Evolutionary conservation across 2,888 invertebrate genomes (phyloP).

Genomic region (Apomyelois bistriatella): DNA sequence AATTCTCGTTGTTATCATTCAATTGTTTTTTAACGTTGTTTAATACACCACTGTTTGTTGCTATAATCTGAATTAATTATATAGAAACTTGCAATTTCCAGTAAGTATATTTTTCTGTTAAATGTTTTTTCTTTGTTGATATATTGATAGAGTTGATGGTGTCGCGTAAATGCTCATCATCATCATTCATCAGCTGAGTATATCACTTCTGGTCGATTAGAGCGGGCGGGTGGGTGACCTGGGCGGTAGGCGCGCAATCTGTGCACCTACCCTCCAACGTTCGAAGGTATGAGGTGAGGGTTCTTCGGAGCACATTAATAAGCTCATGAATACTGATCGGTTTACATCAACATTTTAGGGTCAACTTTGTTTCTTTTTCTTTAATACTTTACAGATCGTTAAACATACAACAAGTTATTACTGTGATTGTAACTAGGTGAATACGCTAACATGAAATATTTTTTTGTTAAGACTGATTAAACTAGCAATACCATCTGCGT

Average conservation of each 20-base stretch:
- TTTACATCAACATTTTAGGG: slow-evolving; percentile 14
- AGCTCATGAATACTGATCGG: slow-evolving; percentile 68
- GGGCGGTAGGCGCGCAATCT: slow-evolving; percentile 47
- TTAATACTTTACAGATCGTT: background rate
- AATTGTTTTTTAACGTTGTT: no score
- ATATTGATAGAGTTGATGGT: slow-evolving; percentile 12
- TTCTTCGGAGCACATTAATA: slow-evolving; percentile 58
- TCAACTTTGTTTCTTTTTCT: slow-evolving; percentile 1
- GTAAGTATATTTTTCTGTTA: background rate
- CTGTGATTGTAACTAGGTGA: no score
- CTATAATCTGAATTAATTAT: no score
- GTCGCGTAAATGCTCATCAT: slow-evolving; percentile 40
- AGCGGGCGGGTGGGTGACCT: slow-evolving; percentile 37
- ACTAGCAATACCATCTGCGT: slow-evolving; percentile 12
- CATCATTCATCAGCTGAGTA: slow-evolving; percentile 55
- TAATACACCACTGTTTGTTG: no score
- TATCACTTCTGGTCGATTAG: slow-evolving; percentile 71
- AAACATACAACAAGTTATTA: no score
- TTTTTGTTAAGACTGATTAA: no score
- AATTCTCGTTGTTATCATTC: no score
- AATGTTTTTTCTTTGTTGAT: background rate
- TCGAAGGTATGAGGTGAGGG: slow-evolving; percentile 26
- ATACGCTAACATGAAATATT: no score
- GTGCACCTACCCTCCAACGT: slow-evolving; percentile 36
- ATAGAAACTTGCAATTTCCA: no score